phyloP scores from a whole-genome alignment of 2,113 vertebrate genomes.

The Narcine bancroftii region DNA sequence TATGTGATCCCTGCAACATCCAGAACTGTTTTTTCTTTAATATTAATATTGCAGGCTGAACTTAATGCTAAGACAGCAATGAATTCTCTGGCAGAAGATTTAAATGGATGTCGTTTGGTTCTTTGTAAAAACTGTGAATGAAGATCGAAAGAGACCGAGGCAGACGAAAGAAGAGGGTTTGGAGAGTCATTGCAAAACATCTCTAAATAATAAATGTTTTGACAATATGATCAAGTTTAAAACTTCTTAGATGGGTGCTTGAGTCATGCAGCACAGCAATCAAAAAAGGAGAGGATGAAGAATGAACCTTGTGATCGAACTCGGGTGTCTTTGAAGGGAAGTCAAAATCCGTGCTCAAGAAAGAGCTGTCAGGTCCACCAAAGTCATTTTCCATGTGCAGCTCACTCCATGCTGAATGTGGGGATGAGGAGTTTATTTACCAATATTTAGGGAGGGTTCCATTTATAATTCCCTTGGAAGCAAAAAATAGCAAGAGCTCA shows the following conservation, averaged over 20 bases:
- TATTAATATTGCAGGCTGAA: constrained; percentile 2
- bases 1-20: neutral
- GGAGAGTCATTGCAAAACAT: neutral
- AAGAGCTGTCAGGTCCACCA: neutral
- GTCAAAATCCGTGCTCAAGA: neutral
- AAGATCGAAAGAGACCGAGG: neutral
- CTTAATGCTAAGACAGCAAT: neutral
- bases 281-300: neutral
- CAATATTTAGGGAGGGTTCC: neutral
- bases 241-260: too few species aligned
- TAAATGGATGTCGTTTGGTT: neutral
- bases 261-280: too few species aligned
- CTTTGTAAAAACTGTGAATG: constrained; percentile 5
- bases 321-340: neutral
- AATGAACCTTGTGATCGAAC: neutral
- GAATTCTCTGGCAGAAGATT: neutral
- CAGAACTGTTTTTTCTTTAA: neutral
- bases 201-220: neutral
- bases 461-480: neutral
- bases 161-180: neutral
- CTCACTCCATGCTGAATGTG: neutral
- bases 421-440: neutral
- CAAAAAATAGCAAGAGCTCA: neutral
- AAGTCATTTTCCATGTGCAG: neutral
- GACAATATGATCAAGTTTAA: neutral